Evolutionary conservation across 1,140 invertebrate species (phyloP).

Genomic region (Teleopsis dalmanni): DNA sequence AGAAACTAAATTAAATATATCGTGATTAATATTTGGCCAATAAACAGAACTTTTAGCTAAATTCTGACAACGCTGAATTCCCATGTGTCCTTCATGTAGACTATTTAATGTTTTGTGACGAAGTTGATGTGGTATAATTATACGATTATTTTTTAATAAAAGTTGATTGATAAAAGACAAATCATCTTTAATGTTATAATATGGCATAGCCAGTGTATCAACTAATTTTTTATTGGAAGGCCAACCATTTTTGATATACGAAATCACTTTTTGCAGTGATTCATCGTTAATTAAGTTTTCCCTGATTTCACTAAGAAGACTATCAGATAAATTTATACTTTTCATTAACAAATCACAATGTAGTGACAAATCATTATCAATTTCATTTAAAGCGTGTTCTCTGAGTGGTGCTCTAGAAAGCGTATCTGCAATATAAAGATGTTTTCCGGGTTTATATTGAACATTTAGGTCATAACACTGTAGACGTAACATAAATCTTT

Average conservation of each 20-base stretch:
- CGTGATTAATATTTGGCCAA: too few relatives aligned
- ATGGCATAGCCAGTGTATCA: conserved; percentile 21
- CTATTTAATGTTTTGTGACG: too few relatives aligned
- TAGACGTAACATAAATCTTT: conserved; percentile 34
- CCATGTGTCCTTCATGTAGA: too few relatives aligned
- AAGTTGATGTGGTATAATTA: conserved; percentile 46
- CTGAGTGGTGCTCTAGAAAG: conserved; percentile 3
- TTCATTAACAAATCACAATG: conserved; percentile 15
- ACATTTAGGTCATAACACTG: conserved; percentile 42
- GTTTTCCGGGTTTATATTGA: conserved; percentile 42
- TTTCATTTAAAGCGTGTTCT: conserved; percentile 11
- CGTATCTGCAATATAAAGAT: conserved; percentile 44
- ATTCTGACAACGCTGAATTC: too few relatives aligned
- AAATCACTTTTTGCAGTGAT: conserved; percentile 20
- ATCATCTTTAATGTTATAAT: conserved; percentile 29
- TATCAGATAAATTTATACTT: conserved; percentile 21
- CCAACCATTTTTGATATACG: conserved; percentile 36
- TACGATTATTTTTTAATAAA: conserved; percentile 27
- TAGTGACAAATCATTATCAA: conserved; percentile 28
- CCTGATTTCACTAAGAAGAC: conserved; percentile 20
- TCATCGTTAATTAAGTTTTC: conserved; percentile 17
- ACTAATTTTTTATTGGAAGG: conserved; percentile 31
- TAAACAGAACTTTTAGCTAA: too few relatives aligned
- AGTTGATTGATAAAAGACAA: conserved; percentile 31
- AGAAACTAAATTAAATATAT: too few relatives aligned